These are phyloP conservation scores for Asobara japonica DNA, from an alignment of 1,140 invertebrate genomes.

Conservation along the genomic window DNA sequence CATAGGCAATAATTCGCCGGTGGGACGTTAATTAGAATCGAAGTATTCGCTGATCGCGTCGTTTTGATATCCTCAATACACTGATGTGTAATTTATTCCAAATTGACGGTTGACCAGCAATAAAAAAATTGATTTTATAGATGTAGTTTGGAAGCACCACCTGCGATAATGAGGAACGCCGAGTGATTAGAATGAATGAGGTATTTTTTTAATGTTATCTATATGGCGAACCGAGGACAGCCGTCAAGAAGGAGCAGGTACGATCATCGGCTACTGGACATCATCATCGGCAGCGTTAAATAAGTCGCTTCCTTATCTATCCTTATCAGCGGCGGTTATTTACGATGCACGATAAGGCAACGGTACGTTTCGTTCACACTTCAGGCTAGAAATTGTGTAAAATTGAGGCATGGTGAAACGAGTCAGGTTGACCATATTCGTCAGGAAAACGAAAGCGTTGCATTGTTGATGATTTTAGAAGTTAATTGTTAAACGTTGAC, in stretches of 20 bases:
- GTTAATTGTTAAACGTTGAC: too few relatives aligned
- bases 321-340: background rate
- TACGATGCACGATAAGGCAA: background rate
- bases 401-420: background rate
- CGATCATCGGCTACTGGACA: background rate
- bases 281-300: background rate
- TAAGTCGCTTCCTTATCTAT: constrained; percentile 3
- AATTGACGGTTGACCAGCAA: background rate
- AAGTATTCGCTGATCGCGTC: background rate
- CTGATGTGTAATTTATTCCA: background rate
- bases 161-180: background rate
- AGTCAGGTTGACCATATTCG: background rate
- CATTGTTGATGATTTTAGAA: too few relatives aligned
- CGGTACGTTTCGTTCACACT: background rate
- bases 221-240: background rate
- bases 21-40: background rate
- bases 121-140: constrained; percentile 9
- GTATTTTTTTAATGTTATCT: constrained; percentile 21
- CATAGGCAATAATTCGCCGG: background rate
- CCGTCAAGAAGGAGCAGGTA: background rate
- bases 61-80: background rate
- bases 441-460: background rate
- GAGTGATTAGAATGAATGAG: background rate
- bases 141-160: too few relatives aligned
- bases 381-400: background rate